Evolutionary conservation across 1,140 invertebrate genomes (phyloP), one percentile per base, ranked within the genome.

Genomic region (Drosophila virilis): DNA sequence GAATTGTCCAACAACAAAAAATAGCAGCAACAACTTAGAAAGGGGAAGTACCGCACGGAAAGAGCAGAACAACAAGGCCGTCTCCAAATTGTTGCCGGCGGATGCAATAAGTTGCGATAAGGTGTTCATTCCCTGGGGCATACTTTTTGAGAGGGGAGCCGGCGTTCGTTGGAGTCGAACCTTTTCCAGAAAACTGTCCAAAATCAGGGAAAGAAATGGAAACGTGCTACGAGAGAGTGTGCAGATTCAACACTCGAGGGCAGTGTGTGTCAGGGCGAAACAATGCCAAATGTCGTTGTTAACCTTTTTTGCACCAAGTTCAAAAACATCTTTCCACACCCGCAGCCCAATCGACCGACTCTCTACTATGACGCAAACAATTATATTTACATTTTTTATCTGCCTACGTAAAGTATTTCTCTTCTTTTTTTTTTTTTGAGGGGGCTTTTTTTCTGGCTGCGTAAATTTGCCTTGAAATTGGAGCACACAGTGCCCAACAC

Each of bases 51-150:
- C 51, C 32, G 51, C 42, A 55, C 43, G 68, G 35, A 51, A 28
- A 48, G 35, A 52, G 22, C 22, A 45, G 42, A 73, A 61, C 62
- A 88, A 88, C 72, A 83, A 73, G 77, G 77, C 69, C 70, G 77
- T 74, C 85, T 85, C 76, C 77, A 89, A 89, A 89, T 90, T 89
- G 84, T 89, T 84, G 84, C 84, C 84, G 85, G 80, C 84, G 84
- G 84, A 89, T 84, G 84, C 84, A 89, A 89, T 89, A 89, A 89
- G 85, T 90, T 89, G 84, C 79, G 84, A 89, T 89, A 89, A 89
- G 84, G 84, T 89, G 84, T 89, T 89, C 80, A 80, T 84, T 89
- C 84, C 84, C 84, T 74, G 70, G 80, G 82, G 84, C 77, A 77
- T 79, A 77, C 71, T 75, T 72, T 69, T 61, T 42, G 38, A 40